Percentiles rank a stretch among this genome's conserved stretches.
Evolutionary conservation across 2,113 vertebrate species (phyloP).

Genomic region (Ptilonorhynchus violaceus): DNA sequence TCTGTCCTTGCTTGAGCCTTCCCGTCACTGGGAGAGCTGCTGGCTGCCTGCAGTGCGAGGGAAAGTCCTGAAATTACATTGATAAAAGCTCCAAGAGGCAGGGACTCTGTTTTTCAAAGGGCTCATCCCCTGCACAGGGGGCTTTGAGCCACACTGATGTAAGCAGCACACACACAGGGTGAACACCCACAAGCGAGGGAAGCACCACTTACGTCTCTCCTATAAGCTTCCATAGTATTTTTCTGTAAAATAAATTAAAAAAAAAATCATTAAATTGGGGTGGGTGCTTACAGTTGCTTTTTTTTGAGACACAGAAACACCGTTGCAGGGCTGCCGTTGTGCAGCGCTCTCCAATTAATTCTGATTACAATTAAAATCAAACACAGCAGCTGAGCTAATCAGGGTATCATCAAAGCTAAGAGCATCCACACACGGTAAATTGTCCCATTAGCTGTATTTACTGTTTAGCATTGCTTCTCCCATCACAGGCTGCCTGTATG

Average conservation of each 20-base stretch:
- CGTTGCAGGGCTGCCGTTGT: neutral
- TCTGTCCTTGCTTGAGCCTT: constrained; percentile 2
- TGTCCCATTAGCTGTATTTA: constrained; percentile 52
- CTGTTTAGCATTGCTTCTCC: constrained; percentile 42
- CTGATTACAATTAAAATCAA: constrained; percentile 57
- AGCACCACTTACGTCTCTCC: constrained; percentile 84
- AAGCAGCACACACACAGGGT: neutral
- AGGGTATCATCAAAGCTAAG: constrained; percentile 46
- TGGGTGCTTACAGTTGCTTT: neutral
- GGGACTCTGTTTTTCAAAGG: neutral
- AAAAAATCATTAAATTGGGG: neutral
- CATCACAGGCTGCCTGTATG: constrained; percentile 37
- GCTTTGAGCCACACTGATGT: neutral
- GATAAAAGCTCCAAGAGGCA: neutral
- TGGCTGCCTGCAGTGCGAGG: neutral
- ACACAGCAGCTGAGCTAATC: constrained; percentile 50
- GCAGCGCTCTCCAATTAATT: neutral
- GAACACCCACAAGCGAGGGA: neutral
- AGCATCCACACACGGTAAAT: constrained; percentile 37
- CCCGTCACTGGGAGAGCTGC: neutral
- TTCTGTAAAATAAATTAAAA: constrained; percentile 74
- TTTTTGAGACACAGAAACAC: neutral
- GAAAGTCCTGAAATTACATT: neutral
- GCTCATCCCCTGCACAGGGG: neutral
- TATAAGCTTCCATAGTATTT: constrained; percentile 82